A percentile compares a stretch with the other conserved stretches of the same genome.
Conservation (phyloP, 1,140 invertebrate genomes). For the Drosophila saltans region DNA sequence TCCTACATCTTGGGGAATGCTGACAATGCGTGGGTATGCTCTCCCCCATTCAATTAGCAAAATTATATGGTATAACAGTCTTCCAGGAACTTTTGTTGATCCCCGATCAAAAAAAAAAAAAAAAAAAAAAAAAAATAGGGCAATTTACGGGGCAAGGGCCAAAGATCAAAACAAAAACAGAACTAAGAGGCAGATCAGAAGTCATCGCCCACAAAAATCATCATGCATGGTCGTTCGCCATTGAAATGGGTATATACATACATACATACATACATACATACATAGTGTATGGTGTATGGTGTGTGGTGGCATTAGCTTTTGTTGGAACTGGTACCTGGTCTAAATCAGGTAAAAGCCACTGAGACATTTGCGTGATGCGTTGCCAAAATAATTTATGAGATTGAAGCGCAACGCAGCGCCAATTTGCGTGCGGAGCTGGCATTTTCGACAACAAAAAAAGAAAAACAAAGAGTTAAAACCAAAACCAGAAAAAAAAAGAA, state of each 20-base stretch:
- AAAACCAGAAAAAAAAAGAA: constrained; percentile 29
- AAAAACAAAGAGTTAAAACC: constrained; percentile 8
- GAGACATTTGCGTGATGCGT: constrained; percentile 78
- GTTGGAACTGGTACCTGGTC: constrained; percentile 43
- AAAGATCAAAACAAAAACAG: constrained; percentile 75
- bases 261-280: too few species aligned
- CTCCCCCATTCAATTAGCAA: constrained; percentile 82
- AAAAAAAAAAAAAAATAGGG: constrained; percentile 50
- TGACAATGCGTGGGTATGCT: constrained; percentile 61
- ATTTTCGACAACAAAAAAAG: constrained; percentile 34
- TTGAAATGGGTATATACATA: constrained; percentile 49
- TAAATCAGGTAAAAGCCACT: constrained; percentile 71
- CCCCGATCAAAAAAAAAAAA: constrained; percentile 38
- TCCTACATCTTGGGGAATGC: constrained; percentile 22
- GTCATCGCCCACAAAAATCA: constrained; percentile 80
- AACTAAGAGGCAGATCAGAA: constrained; percentile 67
- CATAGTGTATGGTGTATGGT: neutral
- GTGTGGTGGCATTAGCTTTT: constrained; percentile 68
- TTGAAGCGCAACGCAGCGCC: constrained; percentile 74
- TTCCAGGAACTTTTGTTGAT: constrained; percentile 72
- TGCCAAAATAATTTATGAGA: constrained; percentile 82
- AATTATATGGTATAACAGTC: constrained; percentile 76
- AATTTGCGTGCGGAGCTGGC: constrained; percentile 73
- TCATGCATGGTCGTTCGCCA: constrained; percentile 44
- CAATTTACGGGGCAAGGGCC: constrained; percentile 72